These are phyloP conservation scores for Atlantisia rogersi DNA, from an alignment of 2,113 vertebrate genomes.

Conservation along the genomic window DNA sequence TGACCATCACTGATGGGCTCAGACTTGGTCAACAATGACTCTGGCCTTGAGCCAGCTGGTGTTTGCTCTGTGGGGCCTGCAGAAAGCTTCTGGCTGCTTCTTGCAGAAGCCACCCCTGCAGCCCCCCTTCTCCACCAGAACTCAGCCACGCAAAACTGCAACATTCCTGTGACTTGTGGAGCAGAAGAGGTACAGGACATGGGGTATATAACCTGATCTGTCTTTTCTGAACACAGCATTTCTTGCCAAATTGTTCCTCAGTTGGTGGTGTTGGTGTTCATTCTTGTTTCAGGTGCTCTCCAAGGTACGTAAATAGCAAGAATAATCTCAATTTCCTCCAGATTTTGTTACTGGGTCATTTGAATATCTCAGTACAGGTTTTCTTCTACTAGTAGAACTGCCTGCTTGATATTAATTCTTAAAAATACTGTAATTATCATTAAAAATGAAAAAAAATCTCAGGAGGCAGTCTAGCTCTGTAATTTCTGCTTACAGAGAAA, in stretches of 20 bases:
- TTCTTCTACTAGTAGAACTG: not conserved
- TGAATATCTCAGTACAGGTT: rapidly evolving
- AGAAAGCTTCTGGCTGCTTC: no score
- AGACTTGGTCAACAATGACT: no score
- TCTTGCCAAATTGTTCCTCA: not conserved
- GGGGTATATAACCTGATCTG: not conserved
- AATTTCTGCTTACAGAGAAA: not conserved
- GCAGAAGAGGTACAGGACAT: not conserved
- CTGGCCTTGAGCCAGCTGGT: no score
- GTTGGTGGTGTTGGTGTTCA: rapidly evolving
- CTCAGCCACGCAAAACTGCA: no score
- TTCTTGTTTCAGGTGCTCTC: not conserved
- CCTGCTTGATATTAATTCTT: not conserved
- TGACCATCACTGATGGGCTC: no score
- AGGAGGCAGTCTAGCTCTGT: not conserved
- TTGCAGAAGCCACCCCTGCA: no score
- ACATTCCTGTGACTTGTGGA: not conserved
- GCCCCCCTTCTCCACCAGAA: no score
- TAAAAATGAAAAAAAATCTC: no score
- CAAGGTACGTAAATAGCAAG: not conserved
- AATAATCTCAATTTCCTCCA: not conserved
- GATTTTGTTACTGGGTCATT: not conserved
- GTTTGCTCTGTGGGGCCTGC: no score
- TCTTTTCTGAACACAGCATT: not conserved
- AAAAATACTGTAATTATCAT: not conserved